phyloP scores from a whole-genome alignment of 2,113 vertebrate species.

The Eidolon helvum region DNA sequence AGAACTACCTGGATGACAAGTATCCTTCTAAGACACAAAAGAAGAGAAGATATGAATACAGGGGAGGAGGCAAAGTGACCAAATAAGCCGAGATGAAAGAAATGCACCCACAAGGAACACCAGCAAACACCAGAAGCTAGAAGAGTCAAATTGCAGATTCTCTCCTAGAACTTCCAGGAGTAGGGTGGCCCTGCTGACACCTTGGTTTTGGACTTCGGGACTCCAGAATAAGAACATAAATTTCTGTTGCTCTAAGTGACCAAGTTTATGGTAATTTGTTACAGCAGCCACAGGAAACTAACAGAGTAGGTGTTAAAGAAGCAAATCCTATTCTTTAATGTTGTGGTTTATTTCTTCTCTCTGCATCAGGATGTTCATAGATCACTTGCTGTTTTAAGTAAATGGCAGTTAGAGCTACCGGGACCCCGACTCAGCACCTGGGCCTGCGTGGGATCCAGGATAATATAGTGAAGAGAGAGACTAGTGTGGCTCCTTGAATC shows the following conservation, averaged over 20 bases:
- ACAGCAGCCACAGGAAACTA: background rate
- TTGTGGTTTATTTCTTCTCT: background rate
- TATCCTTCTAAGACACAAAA: background rate
- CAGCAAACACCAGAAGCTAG: background rate
- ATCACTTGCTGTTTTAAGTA: constrained; percentile 47
- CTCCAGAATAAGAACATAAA: too few relatives aligned
- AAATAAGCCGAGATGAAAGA: background rate
- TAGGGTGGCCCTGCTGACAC: background rate
- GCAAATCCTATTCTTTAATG: background rate
- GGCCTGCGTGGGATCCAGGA: background rate
- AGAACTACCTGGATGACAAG: background rate
- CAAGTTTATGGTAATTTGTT: background rate
- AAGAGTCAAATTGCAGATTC: background rate
- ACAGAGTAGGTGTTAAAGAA: background rate
- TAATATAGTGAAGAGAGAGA: too few relatives aligned
- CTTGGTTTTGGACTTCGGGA: too few relatives aligned
- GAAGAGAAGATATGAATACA: background rate
- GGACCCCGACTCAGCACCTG: background rate
- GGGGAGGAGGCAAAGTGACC: too few relatives aligned
- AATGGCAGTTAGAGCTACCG: background rate
- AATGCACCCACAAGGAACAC: background rate
- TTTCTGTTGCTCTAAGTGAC: too few relatives aligned
- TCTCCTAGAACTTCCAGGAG: background rate
- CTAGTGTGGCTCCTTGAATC: constrained; percentile 37
- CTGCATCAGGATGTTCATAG: background rate